Evolutionary conservation across 1,140 invertebrate genomes (phyloP).

Genomic region (Ceratosolen solmsi): DNA sequence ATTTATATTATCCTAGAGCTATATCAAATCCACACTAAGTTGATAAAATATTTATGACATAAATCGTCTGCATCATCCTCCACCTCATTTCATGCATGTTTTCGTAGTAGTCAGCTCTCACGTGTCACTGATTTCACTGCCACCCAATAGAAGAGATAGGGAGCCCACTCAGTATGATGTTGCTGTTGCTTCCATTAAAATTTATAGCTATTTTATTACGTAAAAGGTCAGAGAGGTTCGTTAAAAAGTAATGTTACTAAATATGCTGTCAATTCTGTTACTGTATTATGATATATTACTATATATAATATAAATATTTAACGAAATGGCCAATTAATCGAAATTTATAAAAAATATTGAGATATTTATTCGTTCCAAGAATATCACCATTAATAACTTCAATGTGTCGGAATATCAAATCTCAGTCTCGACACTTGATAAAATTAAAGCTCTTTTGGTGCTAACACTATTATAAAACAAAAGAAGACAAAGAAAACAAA

Average conservation of each 20-base stretch:
- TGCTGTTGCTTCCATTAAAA: neutral
- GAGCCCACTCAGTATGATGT: neutral
- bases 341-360: no score
- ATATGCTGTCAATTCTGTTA: neutral
- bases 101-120: conserved; percentile 4
- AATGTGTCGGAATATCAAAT: no score
- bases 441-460: no score
- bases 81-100: conserved; percentile 11
- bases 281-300: neutral
- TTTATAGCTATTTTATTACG: conserved; percentile 13
- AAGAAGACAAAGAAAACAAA: no score
- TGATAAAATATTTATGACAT: conserved; percentile 5
- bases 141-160: neutral
- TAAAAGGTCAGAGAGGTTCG: neutral
- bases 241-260: neutral
- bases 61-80: conserved; percentile 5
- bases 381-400: no score
- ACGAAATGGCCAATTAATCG: neutral
- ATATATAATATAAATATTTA: neutral
- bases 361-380: no score
- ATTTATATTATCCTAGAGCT: neutral
- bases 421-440: no score
- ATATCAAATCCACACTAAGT: neutral
- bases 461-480: no score
- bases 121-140: neutral